These are phyloP conservation scores for Acrossocheilus wenchowensis DNA, from an alignment of 2,797 vertebrate genomes.

Conservation along the genomic window DNA sequence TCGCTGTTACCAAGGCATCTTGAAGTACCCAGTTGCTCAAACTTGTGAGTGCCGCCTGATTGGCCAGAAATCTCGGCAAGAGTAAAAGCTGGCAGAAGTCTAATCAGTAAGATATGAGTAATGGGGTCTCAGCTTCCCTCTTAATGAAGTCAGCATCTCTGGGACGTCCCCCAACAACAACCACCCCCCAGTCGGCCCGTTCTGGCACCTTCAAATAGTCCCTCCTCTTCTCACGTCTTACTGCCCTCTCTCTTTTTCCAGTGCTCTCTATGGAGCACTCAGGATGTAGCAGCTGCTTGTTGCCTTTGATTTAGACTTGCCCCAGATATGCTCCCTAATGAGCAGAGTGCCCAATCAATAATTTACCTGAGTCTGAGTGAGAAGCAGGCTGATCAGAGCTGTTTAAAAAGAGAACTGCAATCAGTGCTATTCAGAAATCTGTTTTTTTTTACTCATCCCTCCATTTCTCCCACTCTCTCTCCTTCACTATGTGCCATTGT, in stretches of 20 bases:
- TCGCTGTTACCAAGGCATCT: slow-evolving; percentile 16
- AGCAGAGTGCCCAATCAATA: slow-evolving; percentile 88
- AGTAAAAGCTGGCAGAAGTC: slow-evolving; percentile 38
- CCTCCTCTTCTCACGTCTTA: slow-evolving; percentile 10
- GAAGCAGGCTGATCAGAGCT: slow-evolving; percentile 73
- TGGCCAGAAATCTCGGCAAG: slow-evolving; percentile 23
- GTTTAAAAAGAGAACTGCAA: slow-evolving; percentile 74
- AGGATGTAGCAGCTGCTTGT: slow-evolving; percentile 79
- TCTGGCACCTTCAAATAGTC: slow-evolving; percentile 29
- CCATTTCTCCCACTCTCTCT: slow-evolving; percentile 13
- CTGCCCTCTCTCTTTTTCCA: slow-evolving; percentile 49
- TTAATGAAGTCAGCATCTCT: slow-evolving; percentile 57
- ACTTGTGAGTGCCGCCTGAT: slow-evolving; percentile 31
- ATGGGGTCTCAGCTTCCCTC: slow-evolving; percentile 47
- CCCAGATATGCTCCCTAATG: slow-evolving; percentile 83
- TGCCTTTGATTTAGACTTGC: slow-evolving; percentile 84
- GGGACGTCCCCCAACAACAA: slow-evolving; percentile 39
- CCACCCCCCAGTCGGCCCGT: neutral
- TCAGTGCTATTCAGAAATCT: slow-evolving; percentile 73
- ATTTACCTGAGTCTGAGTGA: slow-evolving; percentile 82
- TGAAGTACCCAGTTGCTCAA: neutral
- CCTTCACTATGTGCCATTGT: slow-evolving; percentile 39
- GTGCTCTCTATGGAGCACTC: slow-evolving; percentile 52
- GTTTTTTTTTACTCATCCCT: slow-evolving; percentile 50
- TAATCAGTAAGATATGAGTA: slow-evolving; percentile 59